Evolutionary conservation across 2,888 invertebrate species (phyloP).

Genomic region (Cyclophora albipunctata): DNA sequence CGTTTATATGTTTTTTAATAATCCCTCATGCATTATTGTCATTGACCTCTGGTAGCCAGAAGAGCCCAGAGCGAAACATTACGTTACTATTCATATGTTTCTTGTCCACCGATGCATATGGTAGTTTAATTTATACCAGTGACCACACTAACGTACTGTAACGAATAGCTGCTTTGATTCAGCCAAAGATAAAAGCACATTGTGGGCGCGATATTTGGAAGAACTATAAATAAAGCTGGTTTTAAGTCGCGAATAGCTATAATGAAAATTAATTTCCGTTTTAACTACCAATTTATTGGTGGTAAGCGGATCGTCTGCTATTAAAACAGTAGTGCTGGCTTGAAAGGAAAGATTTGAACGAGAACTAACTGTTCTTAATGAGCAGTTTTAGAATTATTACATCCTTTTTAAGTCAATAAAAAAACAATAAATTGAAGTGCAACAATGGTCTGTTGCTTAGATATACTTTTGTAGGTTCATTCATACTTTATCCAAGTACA

Average conservation of each 20-base stretch:
- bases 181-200: conserved; percentile 8
- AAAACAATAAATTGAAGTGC: no score
- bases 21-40: not conserved
- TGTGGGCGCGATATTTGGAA: conserved; percentile 16
- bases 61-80: no score
- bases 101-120: not conserved
- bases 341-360: no score
- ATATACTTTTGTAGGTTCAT: no score
- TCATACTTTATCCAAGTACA: no score
- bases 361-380: no score
- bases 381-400: no score
- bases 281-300: not conserved
- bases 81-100: no score
- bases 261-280: not conserved
- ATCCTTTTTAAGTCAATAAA: no score
- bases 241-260: not conserved
- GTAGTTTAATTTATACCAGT: not conserved
- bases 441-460: no score
- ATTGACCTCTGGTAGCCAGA: not conserved
- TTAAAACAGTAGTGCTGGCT: no score
- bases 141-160: conserved; percentile 1
- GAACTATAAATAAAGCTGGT: conserved; percentile 9
- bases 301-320: not conserved
- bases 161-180: conserved; percentile 6
- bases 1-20: no score